Evolutionary conservation across 2,113 vertebrate species (phyloP).

Genomic region (Cygnus atratus): DNA sequence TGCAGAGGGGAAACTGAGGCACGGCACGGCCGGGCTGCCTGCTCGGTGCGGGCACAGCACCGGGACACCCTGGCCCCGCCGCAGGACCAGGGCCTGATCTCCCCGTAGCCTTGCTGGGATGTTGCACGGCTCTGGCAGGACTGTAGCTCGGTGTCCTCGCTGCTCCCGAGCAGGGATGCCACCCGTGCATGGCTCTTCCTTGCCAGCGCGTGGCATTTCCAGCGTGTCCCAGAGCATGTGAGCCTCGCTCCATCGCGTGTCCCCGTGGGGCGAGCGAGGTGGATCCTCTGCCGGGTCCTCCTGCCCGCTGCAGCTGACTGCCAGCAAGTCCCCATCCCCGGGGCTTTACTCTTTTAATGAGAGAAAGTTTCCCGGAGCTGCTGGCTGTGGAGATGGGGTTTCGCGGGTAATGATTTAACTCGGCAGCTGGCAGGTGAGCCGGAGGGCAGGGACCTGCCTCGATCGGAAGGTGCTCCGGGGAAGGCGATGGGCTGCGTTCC

Average conservation of each 20-base stretch:
- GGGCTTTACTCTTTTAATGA: neutral
- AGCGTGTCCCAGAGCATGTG: fast-evolving
- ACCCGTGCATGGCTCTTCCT: fast-evolving
- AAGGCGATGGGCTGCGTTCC: fast-evolving
- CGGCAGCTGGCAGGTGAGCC: neutral
- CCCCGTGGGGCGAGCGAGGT: fast-evolving
- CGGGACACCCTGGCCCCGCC: fast-evolving
- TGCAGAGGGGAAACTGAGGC: neutral
- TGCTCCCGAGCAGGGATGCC: fast-evolving
- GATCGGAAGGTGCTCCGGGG: neutral
- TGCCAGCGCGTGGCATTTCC: neutral
- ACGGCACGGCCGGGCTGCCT: neutral
- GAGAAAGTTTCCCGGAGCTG: neutral
- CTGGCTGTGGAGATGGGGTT: neutral
- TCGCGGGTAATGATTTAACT: fast-evolving
- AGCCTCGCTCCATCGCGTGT: fast-evolving
- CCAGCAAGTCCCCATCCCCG: neutral
- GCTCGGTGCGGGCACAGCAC: fast-evolving
- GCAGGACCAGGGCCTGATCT: neutral
- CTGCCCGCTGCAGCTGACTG: neutral
- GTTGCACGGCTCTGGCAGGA: fast-evolving
- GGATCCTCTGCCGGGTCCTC: neutral
- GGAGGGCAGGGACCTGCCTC: neutral
- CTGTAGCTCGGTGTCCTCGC: fast-evolving
- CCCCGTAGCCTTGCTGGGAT: fast-evolving